Conservation (phyloP, 2,113 vertebrate genomes). For the Euleptes europaea region DNA sequence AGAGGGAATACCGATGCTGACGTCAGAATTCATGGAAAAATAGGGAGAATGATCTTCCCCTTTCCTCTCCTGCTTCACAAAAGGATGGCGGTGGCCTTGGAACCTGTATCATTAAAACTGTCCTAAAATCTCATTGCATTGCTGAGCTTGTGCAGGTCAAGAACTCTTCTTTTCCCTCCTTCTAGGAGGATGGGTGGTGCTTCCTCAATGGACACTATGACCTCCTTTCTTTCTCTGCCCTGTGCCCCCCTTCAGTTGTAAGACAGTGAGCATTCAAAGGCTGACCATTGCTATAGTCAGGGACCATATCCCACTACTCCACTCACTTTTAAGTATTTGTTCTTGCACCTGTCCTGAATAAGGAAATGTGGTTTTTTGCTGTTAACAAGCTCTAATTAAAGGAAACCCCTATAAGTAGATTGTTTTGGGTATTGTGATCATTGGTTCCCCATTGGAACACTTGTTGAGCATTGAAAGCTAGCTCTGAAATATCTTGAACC, state of each 20-base stretch:
- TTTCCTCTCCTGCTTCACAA: fast-evolving
- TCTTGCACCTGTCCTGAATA: neutral
- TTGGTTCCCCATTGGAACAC: neutral
- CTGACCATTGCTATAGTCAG: no score
- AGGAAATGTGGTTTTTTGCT: neutral
- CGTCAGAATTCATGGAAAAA: neutral
- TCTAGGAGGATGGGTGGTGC: slow-evolving; percentile 51
- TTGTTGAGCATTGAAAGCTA: neutral
- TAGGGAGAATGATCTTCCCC: neutral
- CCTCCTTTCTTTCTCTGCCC: no score
- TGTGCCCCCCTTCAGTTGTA: neutral
- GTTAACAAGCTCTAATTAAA: neutral
- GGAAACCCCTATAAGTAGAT: neutral
- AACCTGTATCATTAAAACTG: fast-evolving
- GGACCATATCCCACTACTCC: neutral
- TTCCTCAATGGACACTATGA: slow-evolving; percentile 48
- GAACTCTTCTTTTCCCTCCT: slow-evolving; percentile 13
- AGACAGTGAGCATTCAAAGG: neutral
- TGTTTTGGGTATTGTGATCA: neutral
- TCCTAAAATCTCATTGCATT: neutral
- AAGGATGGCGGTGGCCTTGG: neutral
- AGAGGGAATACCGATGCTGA: neutral
- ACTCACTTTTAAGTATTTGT: neutral
- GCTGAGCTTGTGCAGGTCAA: neutral
- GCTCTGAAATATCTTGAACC: neutral